Evolutionary conservation across 2,797 vertebrate species (phyloP).

Genomic region (Anguilla anguilla): DNA sequence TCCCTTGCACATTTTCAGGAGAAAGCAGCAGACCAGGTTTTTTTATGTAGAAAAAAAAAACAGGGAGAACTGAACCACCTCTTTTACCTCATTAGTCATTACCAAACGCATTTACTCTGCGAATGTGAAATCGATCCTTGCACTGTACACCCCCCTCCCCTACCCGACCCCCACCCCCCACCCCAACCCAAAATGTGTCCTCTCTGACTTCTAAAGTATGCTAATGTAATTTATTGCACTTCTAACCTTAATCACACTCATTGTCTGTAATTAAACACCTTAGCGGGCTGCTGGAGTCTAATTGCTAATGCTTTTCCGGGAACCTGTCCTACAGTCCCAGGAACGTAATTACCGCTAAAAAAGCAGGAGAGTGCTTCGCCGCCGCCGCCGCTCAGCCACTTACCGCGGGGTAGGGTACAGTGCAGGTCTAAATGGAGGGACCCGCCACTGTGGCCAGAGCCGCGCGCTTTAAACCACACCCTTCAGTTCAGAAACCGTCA

Average conservation of each 20-base stretch:
- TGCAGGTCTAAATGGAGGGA: slow-evolving; percentile 38
- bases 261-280: slow-evolving; percentile 78
- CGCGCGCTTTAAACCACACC: no score
- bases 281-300: slow-evolving; percentile 69
- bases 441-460: neutral
- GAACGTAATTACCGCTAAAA: slow-evolving; percentile 66
- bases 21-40: neutral
- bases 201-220: slow-evolving; percentile 77
- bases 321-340: slow-evolving; percentile 71
- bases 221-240: slow-evolving; percentile 83
- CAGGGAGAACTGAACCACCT: slow-evolving; percentile 45
- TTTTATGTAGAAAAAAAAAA: slow-evolving; percentile 56
- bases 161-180: slow-evolving; percentile 44
- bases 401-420: neutral
- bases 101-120: slow-evolving; percentile 75
- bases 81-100: slow-evolving; percentile 63
- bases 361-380: slow-evolving; percentile 61
- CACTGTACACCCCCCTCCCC: slow-evolving; percentile 64
- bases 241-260: slow-evolving; percentile 80
- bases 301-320: slow-evolving; percentile 78
- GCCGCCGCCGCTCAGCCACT: slow-evolving; percentile 53
- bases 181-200: slow-evolving; percentile 64
- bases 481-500: neutral
- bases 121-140: slow-evolving; percentile 72
- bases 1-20: no score